Percentiles rank a stretch among this genome's conserved stretches.
phyloP scores from a whole-genome alignment of 2,113 vertebrate genomes.

The Lutjanus erythropterus region DNA sequence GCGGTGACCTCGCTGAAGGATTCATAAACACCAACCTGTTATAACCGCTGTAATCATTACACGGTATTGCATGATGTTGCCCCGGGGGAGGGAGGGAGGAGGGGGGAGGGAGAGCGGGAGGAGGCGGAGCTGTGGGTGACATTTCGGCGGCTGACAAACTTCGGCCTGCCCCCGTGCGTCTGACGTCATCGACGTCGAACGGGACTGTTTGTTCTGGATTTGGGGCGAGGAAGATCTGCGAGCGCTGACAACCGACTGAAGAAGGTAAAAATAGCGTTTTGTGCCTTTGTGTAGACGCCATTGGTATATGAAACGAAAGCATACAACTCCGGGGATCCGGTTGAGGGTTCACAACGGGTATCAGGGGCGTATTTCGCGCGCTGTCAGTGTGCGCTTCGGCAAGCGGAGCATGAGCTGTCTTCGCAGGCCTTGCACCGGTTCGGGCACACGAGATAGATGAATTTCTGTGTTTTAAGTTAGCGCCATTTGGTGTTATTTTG shows the following conservation, averaged over 20 bases:
- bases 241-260: slow-evolving; percentile 76
- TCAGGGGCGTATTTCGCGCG: slow-evolving; percentile 56
- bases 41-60: slow-evolving; percentile 40
- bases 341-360: neutral
- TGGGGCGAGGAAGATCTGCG: slow-evolving; percentile 83
- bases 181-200: slow-evolving; percentile 82
- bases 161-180: slow-evolving; percentile 69
- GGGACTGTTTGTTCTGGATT: slow-evolving; percentile 87
- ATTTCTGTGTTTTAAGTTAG: slow-evolving; percentile 9
- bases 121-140: slow-evolving; percentile 40
- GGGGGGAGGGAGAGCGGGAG: too few species aligned
- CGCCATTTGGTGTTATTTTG: neutral
- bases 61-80: slow-evolving; percentile 62
- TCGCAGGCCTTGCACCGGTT: slow-evolving; percentile 78
- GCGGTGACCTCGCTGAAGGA: too few species aligned
- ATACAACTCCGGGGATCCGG: neutral
- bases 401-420: slow-evolving; percentile 72
- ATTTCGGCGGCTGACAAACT: slow-evolving; percentile 45
- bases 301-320: slow-evolving; percentile 4
- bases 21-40: neutral
- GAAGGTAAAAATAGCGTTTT: slow-evolving; percentile 74
- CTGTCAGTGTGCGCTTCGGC: slow-evolving; percentile 71
- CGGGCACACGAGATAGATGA: slow-evolving; percentile 48
- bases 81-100: too few species aligned
- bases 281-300: neutral